Evolutionary conservation across 1,140 invertebrate genomes (phyloP), one percentile per base, ranked within the genome.

Genomic region (Cepaea nemoralis): DNA sequence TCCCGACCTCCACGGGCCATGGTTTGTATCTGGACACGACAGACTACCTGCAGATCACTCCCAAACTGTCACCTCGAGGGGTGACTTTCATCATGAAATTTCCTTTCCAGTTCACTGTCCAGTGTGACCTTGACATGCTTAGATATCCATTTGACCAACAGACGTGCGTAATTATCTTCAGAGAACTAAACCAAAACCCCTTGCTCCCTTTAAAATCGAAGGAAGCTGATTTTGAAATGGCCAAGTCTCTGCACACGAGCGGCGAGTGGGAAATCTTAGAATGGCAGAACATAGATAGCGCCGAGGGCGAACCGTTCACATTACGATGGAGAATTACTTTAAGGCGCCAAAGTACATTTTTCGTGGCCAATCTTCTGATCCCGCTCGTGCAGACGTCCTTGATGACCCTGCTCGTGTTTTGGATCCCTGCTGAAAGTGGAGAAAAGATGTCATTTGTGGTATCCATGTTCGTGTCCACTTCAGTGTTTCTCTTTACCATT

Each of bases 21-120:
- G 71, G 40, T 10, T 33, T 74, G 40, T 33, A 74, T 19, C 27
- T 74, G 24, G 40, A 12, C 19, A 42, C 40, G 22, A 39, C 71
- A 19, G 71, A 74, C 1, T 33, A 42, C 27, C 22, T 74, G 42
- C 2, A 50, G 19, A 1, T 59, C 76, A 14, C 63, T 79, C 45
- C 39, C 67, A 3, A 75, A 74, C 2, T 37, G n/a, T 16, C 50
- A 24, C 59, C 63, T 45, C n/a, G n/a, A n/a, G n/a, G n/a, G n/a
- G n/a, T n/a, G n/a, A 1, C 39, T 40, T 35, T 33, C 19, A 3
- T 35, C 2, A 50, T 66, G 80, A 55, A 31, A 42, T 22, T 71
- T 76, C 35, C 3, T 48, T 35, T 45, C 24, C 48, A 69, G 19
- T 98, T 98, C 90, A 99, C 98, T 90, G 97, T 96, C 1, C 97